Conservation (phyloP, 2,797 vertebrate genomes). For the Leucoraja ocellata region DNA sequence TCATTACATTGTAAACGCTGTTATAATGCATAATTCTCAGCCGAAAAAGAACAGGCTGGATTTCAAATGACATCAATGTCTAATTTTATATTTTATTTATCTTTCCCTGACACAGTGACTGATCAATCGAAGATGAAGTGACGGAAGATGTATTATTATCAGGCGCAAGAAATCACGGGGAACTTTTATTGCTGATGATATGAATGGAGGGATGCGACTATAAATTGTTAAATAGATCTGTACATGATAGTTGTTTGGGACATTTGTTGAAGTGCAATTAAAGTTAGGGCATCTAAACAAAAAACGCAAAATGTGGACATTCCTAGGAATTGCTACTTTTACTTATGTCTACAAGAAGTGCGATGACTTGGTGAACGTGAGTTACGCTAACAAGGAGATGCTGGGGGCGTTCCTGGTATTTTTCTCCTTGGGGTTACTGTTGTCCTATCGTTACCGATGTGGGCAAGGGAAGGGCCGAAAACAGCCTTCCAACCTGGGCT, state of each 20-base stretch:
- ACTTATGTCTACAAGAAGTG: conserved; percentile 92
- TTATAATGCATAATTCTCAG: too few species aligned
- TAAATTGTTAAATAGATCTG: background rate
- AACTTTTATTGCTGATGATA: background rate
- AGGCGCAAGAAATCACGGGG: background rate
- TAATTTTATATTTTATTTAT: background rate
- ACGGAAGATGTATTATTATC: background rate
- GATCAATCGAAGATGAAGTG: background rate
- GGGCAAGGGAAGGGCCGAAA: conserved; percentile 49
- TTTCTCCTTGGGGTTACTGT: conserved; percentile 63
- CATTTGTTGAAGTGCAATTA: background rate
- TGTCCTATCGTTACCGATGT: conserved; percentile 60
- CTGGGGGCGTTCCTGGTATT: conserved; percentile 59
- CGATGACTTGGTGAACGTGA: conserved; percentile 57
- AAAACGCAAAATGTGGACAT: conserved; percentile 77
- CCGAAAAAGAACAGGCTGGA: background rate
- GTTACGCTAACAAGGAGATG: conserved; percentile 63
- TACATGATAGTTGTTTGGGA: background rate
- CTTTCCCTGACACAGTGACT: background rate
- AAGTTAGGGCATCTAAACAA: background rate
- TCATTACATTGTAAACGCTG: background rate
- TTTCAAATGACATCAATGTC: background rate
- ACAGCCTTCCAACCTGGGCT: conserved; percentile 48
- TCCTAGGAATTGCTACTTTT: conserved; percentile 87
- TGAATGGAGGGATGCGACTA: background rate